These are phyloP conservation scores for Lophius americanus DNA, from an alignment of 2,797 vertebrate species.

Conservation along the genomic window DNA sequence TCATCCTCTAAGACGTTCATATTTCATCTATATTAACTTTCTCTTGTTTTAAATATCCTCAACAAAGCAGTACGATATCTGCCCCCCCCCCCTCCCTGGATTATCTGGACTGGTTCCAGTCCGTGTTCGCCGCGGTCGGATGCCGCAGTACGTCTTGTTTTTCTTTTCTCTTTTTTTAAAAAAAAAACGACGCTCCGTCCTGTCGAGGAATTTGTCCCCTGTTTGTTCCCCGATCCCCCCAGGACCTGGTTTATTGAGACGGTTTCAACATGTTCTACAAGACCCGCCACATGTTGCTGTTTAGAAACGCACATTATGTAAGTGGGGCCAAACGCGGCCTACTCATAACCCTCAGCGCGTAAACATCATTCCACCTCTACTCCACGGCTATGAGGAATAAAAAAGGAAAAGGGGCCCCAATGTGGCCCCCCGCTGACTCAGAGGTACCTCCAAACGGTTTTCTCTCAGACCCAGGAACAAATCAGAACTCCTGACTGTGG, in stretches of 20 bases:
- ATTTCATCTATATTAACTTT: neutral
- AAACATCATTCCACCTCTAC: too few species aligned
- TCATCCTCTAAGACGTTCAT: conserved; percentile 9
- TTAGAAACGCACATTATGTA: neutral
- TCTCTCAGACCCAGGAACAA: too few species aligned
- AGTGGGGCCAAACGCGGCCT: neutral
- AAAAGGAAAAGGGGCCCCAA: neutral
- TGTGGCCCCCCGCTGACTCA: neutral
- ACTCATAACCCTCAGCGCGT: neutral
- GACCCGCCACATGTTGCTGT: conserved; percentile 1
- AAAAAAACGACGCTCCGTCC: conserved; percentile 4
- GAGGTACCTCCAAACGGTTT: too few species aligned
- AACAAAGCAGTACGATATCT: neutral
- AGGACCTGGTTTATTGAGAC: neutral
- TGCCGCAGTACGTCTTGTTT: conserved; percentile 36
- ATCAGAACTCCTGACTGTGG: too few species aligned
- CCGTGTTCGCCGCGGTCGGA: conserved; percentile 26
- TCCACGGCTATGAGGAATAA: neutral
- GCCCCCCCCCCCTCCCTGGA: conserved; percentile 9
- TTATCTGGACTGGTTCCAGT: conserved; percentile 27
- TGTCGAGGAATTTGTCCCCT: conserved; percentile 9
- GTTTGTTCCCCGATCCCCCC: neutral
- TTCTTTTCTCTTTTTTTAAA: neutral
- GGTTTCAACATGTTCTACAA: neutral
- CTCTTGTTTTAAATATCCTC: conserved; percentile 9